These are phyloP conservation scores for Crotophaga sulcirostris DNA, from an alignment of 2,113 vertebrate species.

Conservation along the genomic window DNA sequence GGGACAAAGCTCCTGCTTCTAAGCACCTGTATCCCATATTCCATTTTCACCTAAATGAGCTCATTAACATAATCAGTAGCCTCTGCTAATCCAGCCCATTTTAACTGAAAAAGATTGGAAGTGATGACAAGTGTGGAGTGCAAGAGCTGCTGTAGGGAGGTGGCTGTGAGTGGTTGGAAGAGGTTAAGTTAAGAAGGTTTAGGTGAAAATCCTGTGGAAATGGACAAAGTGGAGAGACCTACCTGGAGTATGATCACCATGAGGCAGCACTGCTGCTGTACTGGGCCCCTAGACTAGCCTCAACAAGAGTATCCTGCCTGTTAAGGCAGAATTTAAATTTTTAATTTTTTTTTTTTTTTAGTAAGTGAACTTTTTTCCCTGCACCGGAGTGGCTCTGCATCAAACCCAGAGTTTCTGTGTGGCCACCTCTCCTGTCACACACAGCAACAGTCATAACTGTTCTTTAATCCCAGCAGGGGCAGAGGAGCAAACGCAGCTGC, in stretches of 20 bases:
- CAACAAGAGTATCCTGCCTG: not conserved
- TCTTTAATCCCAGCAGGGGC: not conserved
- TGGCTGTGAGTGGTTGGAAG: not conserved
- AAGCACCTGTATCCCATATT: not conserved
- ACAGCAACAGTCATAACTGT: not conserved
- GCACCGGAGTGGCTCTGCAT: no score
- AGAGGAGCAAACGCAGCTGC: rapidly evolving
- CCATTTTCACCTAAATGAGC: not conserved
- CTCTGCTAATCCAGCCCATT: not conserved
- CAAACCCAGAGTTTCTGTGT: not conserved
- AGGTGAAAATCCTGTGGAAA: not conserved
- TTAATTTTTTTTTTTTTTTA: no score
- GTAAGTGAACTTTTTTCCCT: not conserved
- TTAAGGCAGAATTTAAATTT: not conserved
- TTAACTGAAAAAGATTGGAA: not conserved
- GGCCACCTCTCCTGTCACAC: not conserved
- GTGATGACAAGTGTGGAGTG: not conserved
- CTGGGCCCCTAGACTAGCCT: not conserved
- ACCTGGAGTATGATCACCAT: rapidly evolving
- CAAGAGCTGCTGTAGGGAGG: not conserved
- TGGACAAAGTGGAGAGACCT: not conserved
- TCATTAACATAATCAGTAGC: not conserved
- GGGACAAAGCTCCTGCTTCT: not conserved
- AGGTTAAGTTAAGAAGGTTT: not conserved
- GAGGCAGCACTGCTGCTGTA: not conserved